phyloP scores from a whole-genome alignment of 2,113 vertebrate species.

The Spea multiplicata region DNA sequence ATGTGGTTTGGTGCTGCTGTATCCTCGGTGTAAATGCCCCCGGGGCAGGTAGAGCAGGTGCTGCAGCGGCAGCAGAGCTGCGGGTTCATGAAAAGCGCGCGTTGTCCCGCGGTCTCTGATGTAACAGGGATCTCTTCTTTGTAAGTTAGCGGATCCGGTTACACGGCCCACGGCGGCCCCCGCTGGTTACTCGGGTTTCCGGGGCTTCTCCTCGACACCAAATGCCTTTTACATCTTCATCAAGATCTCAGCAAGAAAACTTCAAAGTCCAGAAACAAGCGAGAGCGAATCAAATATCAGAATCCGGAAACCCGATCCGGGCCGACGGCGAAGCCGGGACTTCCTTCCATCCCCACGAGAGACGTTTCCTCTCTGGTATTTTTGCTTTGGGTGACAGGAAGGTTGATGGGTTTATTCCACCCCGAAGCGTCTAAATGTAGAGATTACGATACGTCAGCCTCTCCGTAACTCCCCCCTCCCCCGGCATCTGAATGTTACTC shows the following conservation, averaged over 20 bases:
- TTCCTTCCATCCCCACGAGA: slow-evolving; percentile 15
- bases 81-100: too few species aligned
- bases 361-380: slow-evolving; percentile 9
- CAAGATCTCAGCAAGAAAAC: slow-evolving; percentile 26
- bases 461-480: too few species aligned
- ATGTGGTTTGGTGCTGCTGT: too few species aligned
- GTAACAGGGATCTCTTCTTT: too few species aligned
- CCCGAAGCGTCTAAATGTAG: not conserved
- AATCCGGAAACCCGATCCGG: slow-evolving; percentile 19
- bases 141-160: slow-evolving; percentile 16
- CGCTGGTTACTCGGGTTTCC: slow-evolving; percentile 19
- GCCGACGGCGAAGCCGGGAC: not conserved
- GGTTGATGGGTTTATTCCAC: slow-evolving; percentile 9
- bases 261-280: slow-evolving; percentile 26
- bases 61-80: too few species aligned
- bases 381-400: slow-evolving; percentile 26
- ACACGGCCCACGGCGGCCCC: not conserved
- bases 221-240: slow-evolving; percentile 37
- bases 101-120: too few species aligned
- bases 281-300: not conserved
- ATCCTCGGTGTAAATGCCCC: too few species aligned
- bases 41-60: too few species aligned
- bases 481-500: too few species aligned
- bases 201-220: not conserved
- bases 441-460: not conserved